phyloP scores from a whole-genome alignment of 2,113 vertebrate species.

The Tretioscincus oriximinensis region DNA sequence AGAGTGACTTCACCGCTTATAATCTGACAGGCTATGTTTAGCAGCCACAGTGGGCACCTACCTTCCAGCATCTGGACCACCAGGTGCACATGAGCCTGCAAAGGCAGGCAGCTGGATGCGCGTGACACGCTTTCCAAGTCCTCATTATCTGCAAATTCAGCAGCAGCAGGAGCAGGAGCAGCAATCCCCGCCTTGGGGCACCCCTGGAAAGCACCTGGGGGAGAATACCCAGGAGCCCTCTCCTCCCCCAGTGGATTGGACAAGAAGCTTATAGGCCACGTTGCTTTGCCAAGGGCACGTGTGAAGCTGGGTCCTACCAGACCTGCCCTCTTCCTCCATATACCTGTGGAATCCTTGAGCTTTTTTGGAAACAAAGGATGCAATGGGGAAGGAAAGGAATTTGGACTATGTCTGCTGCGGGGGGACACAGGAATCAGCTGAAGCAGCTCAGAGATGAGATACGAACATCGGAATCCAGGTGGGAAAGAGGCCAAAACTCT shows the following conservation, averaged over 20 bases:
- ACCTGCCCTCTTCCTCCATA: background rate
- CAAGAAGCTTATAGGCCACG: background rate
- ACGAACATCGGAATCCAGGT: background rate
- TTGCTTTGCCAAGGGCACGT: background rate
- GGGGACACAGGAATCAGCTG: background rate
- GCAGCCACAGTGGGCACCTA: background rate
- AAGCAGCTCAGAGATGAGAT: fast-evolving
- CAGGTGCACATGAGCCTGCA: background rate
- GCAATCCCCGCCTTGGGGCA: background rate
- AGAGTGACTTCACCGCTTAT: constrained; percentile 76
- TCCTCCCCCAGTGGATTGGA: background rate
- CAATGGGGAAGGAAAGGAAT: too few species aligned
- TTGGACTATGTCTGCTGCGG: background rate
- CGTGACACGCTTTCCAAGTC: background rate
- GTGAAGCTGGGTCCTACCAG: too few species aligned
- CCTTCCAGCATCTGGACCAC: background rate
- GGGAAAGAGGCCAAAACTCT: background rate
- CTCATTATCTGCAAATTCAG: fast-evolving
- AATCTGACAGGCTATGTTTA: constrained; percentile 82
- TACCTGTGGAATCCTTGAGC: background rate
- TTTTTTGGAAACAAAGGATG: too few species aligned
- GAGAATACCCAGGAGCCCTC: too few species aligned
- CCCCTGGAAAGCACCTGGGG: background rate
- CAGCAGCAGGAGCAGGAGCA: background rate
- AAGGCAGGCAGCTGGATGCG: constrained; percentile 11